These are phyloP conservation scores for Temnothorax ravouxi DNA, from an alignment of 2,888 invertebrate species.

Conservation along the genomic window DNA sequence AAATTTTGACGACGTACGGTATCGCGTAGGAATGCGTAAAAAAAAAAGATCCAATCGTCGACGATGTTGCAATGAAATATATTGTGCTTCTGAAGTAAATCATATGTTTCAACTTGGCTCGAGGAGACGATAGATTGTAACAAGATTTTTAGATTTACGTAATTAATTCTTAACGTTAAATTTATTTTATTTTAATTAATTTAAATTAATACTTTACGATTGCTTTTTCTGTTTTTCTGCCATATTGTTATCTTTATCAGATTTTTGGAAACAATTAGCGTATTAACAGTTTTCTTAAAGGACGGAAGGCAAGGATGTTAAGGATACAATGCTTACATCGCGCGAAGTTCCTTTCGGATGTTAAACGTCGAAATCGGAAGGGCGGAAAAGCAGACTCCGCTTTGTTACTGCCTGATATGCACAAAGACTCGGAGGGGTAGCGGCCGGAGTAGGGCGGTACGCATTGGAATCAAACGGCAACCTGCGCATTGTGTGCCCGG, in stretches of 20 bases:
- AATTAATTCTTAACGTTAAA: background rate
- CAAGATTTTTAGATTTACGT: background rate
- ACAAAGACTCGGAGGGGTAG: conserved; percentile 55
- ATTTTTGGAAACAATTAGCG: background rate
- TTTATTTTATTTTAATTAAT: background rate
- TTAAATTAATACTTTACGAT: background rate
- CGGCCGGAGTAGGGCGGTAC: conserved; percentile 63
- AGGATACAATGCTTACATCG: background rate
- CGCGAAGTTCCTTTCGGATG: conserved; percentile 45
- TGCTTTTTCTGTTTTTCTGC: background rate
- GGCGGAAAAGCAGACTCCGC: conserved; percentile 42
- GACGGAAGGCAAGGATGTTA: background rate
- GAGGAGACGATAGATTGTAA: background rate
- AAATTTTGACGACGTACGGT: conserved; percentile 30
- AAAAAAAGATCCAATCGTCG: conserved; percentile 15
- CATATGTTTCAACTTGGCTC: background rate
- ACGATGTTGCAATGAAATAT: conserved; percentile 9
- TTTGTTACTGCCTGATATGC: conserved; percentile 65
- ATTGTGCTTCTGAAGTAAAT: background rate
- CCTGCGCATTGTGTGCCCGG: conserved; percentile 44
- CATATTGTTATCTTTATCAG: background rate
- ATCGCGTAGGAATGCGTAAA: conserved; percentile 31
- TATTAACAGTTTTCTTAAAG: background rate
- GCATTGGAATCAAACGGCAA: conserved; percentile 73
- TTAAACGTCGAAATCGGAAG: conserved; percentile 61